Percentiles rank a stretch among this genome's conserved stretches.
Evolutionary conservation across 1,140 invertebrate genomes (phyloP).

Genomic region (Brachionus rotundiformis): DNA sequence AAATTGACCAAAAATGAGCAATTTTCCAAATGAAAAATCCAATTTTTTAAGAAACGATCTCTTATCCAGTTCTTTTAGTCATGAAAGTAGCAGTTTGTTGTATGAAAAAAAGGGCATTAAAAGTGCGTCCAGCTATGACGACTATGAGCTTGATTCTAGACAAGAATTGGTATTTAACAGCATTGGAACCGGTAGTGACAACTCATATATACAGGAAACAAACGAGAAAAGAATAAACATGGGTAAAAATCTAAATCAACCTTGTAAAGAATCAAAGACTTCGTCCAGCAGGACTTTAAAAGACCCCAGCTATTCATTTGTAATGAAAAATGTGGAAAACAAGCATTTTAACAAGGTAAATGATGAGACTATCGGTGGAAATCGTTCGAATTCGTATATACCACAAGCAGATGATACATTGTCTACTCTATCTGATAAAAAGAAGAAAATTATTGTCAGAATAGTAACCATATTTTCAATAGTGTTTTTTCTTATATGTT

Average conservation of each 20-base stretch:
- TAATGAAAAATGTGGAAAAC: not conserved
- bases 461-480: constrained; percentile 48
- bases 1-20: not conserved
- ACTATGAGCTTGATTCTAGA: constrained; percentile 14
- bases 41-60: constrained; percentile 17
- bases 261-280: not conserved
- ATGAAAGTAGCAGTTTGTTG: not conserved
- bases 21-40: not conserved
- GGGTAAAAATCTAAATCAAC: not conserved
- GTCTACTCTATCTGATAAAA: constrained; percentile 42
- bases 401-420: constrained; percentile 12
- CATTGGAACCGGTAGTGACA: constrained; percentile 37
- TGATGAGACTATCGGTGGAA: not conserved
- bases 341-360: not conserved
- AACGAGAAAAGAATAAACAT: not conserved
- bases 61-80: not conserved
- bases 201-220: constrained; percentile 21
- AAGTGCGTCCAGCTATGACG: not conserved
- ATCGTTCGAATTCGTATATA: constrained; percentile 17
- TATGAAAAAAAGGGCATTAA: not conserved
- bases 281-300: not conserved
- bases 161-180: constrained; percentile 24
- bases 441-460: constrained; percentile 51
- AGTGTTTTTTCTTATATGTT: constrained; percentile 48
- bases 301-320: not conserved